phyloP scores from a whole-genome alignment of 2,797 vertebrate species.

The Manis javanica region DNA sequence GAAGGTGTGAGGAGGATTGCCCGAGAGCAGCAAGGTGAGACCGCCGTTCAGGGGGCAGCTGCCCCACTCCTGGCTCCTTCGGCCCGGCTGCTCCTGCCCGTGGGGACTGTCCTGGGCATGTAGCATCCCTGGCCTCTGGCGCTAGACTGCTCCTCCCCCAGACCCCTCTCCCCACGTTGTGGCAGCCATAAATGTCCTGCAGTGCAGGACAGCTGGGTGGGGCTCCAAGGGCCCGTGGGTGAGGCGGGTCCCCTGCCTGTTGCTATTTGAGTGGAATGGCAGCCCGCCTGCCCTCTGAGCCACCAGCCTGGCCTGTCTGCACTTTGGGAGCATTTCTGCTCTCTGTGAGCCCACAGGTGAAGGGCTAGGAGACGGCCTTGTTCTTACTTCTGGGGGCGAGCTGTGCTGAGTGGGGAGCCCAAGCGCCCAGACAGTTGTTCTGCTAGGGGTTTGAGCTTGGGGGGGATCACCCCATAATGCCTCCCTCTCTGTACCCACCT shows the following conservation, averaged over 20 bases:
- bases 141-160: too few relatives aligned
- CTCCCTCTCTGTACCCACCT: neutral
- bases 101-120: too few relatives aligned
- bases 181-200: fast-evolving
- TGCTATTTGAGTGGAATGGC: neutral
- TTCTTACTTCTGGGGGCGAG: neutral
- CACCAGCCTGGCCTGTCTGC: neutral
- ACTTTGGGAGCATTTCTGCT: neutral
- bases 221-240: neutral
- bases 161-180: too few relatives aligned
- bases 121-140: too few relatives aligned
- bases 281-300: neutral
- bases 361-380: neutral
- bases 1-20: slow-evolving; percentile 94
- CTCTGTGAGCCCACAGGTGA: fast-evolving
- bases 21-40: slow-evolving; percentile 93
- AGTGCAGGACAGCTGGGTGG: neutral
- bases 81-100: too few relatives aligned
- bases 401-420: neutral
- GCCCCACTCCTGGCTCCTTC: too few relatives aligned
- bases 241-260: neutral
- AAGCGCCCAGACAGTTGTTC: neutral
- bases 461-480: fast-evolving
- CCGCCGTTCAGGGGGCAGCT: neutral
- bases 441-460: neutral